Conservation (phyloP, 1,140 invertebrate species). For the Pseudomyrmex pallidus region DNA sequence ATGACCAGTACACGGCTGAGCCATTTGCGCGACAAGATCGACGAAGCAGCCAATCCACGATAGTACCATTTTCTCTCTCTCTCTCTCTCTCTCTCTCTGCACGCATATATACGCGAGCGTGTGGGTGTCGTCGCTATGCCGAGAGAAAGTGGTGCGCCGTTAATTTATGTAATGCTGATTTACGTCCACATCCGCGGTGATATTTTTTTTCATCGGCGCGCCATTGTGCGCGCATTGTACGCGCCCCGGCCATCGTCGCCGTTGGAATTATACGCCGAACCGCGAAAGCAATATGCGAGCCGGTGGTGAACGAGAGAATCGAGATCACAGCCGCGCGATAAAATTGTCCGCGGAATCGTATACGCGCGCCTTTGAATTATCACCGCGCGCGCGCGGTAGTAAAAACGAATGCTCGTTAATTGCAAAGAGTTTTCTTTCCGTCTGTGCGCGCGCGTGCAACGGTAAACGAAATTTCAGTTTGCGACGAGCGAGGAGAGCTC, state of each 20-base stretch:
- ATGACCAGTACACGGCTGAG: slow-evolving; percentile 50
- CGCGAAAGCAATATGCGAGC: slow-evolving; percentile 33
- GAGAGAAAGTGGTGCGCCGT: slow-evolving; percentile 75
- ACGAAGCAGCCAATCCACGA: slow-evolving; percentile 51
- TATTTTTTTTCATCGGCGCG: slow-evolving; percentile 70
- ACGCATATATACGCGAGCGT: slow-evolving; percentile 46
- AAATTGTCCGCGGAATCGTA: slow-evolving; percentile 34
- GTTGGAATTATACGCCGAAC: slow-evolving; percentile 47
- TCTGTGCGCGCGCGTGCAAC: no score
- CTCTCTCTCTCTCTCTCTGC: slow-evolving; percentile 8
- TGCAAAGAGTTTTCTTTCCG: background rate
- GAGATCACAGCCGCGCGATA: slow-evolving; percentile 31
- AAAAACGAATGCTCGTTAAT: slow-evolving; percentile 26
- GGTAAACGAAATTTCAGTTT: slow-evolving; percentile 37
- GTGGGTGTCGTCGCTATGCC: slow-evolving; percentile 76
- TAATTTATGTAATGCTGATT: slow-evolving; percentile 82
- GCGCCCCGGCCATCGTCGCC: slow-evolving; percentile 44
- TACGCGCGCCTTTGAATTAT: slow-evolving; percentile 15
- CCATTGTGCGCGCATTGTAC: slow-evolving; percentile 61
- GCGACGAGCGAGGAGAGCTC: background rate
- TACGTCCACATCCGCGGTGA: slow-evolving; percentile 73
- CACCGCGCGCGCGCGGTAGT: background rate
- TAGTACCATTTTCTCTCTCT: slow-evolving; percentile 27
- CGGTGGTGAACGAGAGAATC: slow-evolving; percentile 27
- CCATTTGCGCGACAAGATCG: slow-evolving; percentile 44